Percentiles rank a stretch among this genome's conserved stretches.
These are phyloP conservation scores for Thymelicus lineola DNA, from an alignment of 2,888 invertebrate species.

Conservation along the genomic window DNA sequence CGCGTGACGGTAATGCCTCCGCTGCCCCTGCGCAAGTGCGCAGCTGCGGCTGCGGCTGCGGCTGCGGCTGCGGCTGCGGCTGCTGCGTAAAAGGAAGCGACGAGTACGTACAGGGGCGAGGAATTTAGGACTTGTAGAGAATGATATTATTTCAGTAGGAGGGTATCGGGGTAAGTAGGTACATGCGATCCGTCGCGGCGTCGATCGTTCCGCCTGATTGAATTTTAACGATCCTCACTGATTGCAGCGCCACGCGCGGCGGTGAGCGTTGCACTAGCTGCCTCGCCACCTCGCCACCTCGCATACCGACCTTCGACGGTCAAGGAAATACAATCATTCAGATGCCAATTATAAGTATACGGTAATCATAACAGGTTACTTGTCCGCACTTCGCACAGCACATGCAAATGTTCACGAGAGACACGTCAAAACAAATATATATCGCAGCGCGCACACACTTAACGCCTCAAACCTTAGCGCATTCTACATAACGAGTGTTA, in stretches of 20 bases:
- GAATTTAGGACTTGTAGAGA: slow-evolving; percentile 16
- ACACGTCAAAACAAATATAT: slow-evolving; percentile 44
- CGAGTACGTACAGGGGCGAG: slow-evolving; percentile 13
- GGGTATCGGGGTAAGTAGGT: no score
- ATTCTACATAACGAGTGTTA: slow-evolving; percentile 8
- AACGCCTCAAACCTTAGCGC: slow-evolving; percentile 5
- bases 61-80: not conserved
- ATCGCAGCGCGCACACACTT: slow-evolving; percentile 61
- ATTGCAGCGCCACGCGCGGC: slow-evolving; percentile 49
- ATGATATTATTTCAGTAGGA: slow-evolving; percentile 2
- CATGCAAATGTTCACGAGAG: slow-evolving; percentile 39
- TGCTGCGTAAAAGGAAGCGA: slow-evolving; percentile 17
- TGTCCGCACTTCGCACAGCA: slow-evolving; percentile 72
- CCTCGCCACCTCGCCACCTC: slow-evolving; percentile 44
- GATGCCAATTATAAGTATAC: slow-evolving; percentile 61
- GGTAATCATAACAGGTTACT: slow-evolving; percentile 64
- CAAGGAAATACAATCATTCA: slow-evolving; percentile 79
- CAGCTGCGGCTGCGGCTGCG: slow-evolving; percentile 10
- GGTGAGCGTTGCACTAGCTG: slow-evolving; percentile 64
- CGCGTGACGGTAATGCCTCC: slow-evolving; percentile 58
- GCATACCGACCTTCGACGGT: slow-evolving; percentile 76
- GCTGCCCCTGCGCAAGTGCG: not conserved
- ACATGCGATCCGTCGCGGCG: slow-evolving; percentile 41
- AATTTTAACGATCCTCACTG: slow-evolving; percentile 57
- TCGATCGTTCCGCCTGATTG: slow-evolving; percentile 48